Percentiles rank a stretch among this genome's conserved stretches.
phyloP scores from a whole-genome alignment of 2,113 vertebrate genomes.

The Mormyrus iriodes region DNA sequence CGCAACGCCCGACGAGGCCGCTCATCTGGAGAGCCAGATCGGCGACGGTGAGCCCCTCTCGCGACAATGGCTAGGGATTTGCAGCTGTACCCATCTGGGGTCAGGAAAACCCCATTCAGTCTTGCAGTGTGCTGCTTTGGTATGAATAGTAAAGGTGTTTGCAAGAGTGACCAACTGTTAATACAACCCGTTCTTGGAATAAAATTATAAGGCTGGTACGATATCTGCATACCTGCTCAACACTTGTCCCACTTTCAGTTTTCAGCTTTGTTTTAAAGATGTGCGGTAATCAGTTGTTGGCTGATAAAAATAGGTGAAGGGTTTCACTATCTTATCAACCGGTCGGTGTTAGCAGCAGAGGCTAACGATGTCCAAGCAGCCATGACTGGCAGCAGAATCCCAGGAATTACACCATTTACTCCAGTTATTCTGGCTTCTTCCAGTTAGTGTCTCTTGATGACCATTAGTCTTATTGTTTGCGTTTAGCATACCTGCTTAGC shows the following conservation, averaged over 20 bases:
- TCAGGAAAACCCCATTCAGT: not conserved
- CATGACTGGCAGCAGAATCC: not conserved
- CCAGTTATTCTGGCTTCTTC: not conserved
- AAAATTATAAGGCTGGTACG: not conserved
- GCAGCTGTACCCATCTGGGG: not conserved
- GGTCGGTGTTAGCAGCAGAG: not conserved
- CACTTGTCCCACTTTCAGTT: not conserved
- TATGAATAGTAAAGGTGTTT: not conserved
- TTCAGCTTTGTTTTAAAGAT: not conserved
- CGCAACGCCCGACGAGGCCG: slow-evolving; percentile 84
- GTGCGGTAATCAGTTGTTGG: not conserved
- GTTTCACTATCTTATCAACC: not conserved
- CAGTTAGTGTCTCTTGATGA: not conserved
- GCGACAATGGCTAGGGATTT: not conserved
- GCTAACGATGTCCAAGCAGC: not conserved
- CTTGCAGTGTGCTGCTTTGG: not conserved
- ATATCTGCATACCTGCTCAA: not conserved
- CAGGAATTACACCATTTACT: not conserved
- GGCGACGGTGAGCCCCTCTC: slow-evolving; percentile 58
- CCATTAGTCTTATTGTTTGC: not conserved
- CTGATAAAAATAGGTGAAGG: not conserved
- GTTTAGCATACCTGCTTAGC: not conserved
- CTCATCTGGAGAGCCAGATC: slow-evolving; percentile 88
- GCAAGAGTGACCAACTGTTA: not conserved
- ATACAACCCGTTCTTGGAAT: not conserved